A percentile compares a stretch with the other conserved stretches of the same genome.
Evolutionary conservation across 1,140 invertebrate genomes (phyloP).

Genomic region (Zophobas morio): DNA sequence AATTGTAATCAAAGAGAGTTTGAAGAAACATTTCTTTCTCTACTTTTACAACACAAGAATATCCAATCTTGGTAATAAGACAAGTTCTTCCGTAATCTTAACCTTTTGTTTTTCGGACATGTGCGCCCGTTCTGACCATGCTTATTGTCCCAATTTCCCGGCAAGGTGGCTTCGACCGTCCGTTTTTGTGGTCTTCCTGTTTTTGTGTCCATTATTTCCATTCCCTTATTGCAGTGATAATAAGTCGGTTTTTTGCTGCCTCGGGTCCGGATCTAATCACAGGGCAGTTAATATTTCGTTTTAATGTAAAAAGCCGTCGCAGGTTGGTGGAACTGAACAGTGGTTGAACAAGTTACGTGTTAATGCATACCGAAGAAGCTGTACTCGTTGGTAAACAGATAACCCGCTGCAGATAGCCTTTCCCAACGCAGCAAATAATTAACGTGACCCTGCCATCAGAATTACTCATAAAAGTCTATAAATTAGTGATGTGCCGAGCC

Average conservation of each 20-base stretch:
- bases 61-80: no score
- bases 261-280: slow-evolving; percentile 28
- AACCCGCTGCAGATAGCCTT: slow-evolving; percentile 44
- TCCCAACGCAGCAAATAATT: slow-evolving; percentile 40
- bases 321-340: slow-evolving; percentile 13
- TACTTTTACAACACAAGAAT: no score
- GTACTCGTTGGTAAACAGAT: slow-evolving; percentile 43
- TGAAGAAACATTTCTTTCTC: no score
- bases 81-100: no score
- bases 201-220: slow-evolving; percentile 35
- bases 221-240: slow-evolving; percentile 25
- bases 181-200: slow-evolving; percentile 5
- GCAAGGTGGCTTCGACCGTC: neutral
- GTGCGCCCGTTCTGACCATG: no score
- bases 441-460: slow-evolving; percentile 34
- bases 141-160: neutral
- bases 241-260: slow-evolving; percentile 9
- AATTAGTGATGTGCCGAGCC: slow-evolving; percentile 11
- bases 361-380: slow-evolving; percentile 43
- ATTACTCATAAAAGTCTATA: slow-evolving; percentile 31
- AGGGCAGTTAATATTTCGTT: slow-evolving; percentile 40
- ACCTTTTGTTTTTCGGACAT: no score
- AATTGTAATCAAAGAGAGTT: no score
- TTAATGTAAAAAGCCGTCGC: slow-evolving; percentile 34
- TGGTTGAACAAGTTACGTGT: slow-evolving; percentile 28